Evolutionary conservation across 2,888 invertebrate species (phyloP).

Genomic region (Eulithis prunata): DNA sequence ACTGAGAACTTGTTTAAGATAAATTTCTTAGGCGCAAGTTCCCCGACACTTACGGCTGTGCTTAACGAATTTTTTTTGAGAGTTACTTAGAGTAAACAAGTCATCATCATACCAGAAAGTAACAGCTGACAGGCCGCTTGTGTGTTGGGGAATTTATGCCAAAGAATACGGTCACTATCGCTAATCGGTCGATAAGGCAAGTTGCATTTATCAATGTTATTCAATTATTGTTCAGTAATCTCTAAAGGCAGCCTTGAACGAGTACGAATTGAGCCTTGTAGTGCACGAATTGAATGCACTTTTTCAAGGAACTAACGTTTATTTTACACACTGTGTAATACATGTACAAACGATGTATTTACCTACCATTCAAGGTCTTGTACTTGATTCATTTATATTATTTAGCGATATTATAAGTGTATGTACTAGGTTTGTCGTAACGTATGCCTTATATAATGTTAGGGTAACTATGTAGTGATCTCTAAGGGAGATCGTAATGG

Average conservation of each 20-base stretch:
- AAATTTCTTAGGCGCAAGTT: constrained; percentile 19
- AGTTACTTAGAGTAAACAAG: neutral
- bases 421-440: no score
- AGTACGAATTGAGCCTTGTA: no score
- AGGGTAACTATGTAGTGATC: no score
- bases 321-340: neutral
- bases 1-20: constrained; percentile 19
- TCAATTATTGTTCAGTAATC: constrained; percentile 5
- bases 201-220: constrained; percentile 13
- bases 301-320: neutral
- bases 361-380: no score
- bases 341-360: neutral
- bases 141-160: constrained; percentile 8
- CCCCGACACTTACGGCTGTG: constrained; percentile 5
- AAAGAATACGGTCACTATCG: constrained; percentile 12
- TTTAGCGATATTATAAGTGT: no score
- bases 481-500: no score
- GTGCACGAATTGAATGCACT: neutral
- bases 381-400: no score
- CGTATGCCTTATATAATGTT: no score
- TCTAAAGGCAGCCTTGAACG: neutral
- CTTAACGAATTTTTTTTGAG: neutral
- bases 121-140: constrained; percentile 6
- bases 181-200: constrained; percentile 20
- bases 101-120: constrained; percentile 3